Evolutionary conservation across 2,797 vertebrate genomes (phyloP).

Genomic region (Schizopygopsis pylzovi): DNA sequence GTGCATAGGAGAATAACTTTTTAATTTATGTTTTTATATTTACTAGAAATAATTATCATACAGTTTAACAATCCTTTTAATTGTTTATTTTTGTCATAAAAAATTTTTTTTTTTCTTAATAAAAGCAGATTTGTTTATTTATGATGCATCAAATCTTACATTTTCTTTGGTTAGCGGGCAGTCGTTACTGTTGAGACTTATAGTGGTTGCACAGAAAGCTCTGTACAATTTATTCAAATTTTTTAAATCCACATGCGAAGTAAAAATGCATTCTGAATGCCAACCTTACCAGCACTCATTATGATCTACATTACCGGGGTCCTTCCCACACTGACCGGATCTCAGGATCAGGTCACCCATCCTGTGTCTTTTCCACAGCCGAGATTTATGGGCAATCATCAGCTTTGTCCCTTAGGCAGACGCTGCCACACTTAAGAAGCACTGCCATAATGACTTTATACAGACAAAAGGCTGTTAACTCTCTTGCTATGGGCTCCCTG

Average conservation of each 20-base stretch:
- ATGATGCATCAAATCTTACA: not conserved
- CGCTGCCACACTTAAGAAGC: conserved; percentile 75
- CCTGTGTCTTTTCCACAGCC: conserved; percentile 53
- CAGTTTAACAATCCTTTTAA: not conserved
- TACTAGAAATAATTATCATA: not conserved
- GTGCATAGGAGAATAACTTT: not conserved
- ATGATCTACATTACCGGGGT: conserved; percentile 58
- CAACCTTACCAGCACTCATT: conserved; percentile 12
- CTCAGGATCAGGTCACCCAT: conserved; percentile 78
- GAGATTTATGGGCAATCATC: conserved; percentile 73
- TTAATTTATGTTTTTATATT: not conserved
- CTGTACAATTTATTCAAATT: not conserved
- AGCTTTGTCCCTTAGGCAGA: conserved; percentile 79
- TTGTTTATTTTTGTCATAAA: not conserved
- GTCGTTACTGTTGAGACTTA: not conserved
- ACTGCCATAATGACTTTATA: conserved; percentile 81
- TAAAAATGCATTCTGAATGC: not conserved
- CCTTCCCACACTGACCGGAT: conserved; percentile 73
- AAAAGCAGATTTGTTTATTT: not conserved
- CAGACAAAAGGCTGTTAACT: conserved; percentile 76
- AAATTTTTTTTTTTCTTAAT: not conserved
- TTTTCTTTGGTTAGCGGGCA: not conserved
- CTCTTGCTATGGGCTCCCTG: conserved; percentile 62
- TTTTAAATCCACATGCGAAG: not conserved
- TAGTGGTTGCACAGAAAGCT: not conserved